Base-by-base conservation (phyloP, 2,113 vertebrate species). In the Nycticorax nycticorax region DNA sequence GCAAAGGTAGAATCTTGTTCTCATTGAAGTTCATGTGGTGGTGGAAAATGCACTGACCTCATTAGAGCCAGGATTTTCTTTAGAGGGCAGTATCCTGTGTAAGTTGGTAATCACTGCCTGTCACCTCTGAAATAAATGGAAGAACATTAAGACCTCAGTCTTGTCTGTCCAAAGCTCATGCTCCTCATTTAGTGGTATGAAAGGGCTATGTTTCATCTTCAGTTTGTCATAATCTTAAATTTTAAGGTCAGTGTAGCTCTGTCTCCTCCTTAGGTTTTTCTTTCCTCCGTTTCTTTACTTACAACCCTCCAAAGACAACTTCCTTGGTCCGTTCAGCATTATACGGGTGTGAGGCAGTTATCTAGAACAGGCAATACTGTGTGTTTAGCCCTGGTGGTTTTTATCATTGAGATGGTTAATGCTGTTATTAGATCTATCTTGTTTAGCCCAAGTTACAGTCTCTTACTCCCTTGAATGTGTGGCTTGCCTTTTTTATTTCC, bases 101-200 rank as follows among this genome's bases (percentile, higher is more conserved):
- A 69, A 87, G 47, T 20, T 74, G 59, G 16, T 72, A 92, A 78
- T 87, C 68, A 59, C 43, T 84, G 56, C 35, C 22, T 92, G 84
- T 92, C 77, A 89, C 69, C 64, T 85, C 48, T 68, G 80, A 93
- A 91, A 89, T 56, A 92, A 85, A 52, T 87, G 80, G 91, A 91
- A 79, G 77, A 88, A 52, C 37, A 50, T 69, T 80, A 77, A 88
- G 55, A 80, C 41, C 64, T 86, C 72, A n/a, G 79, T 86, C 55
- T 73, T 83, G 53, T 73, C 80, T 85, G 33, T 73, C 81, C 71
- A 82, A 45, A 91, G 81, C 62, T 91, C 39, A 69, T 14, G 8
- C 57, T 81, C 18, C 21, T 57, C 28, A 19, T 85, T 85, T 37
- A 88, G 67, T 85, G 39, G 5, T 48, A 39, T 45, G 41, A 92